These are phyloP conservation scores for Mormyrus iriodes DNA, from an alignment of 2,113 vertebrate species.

Conservation along the genomic window DNA sequence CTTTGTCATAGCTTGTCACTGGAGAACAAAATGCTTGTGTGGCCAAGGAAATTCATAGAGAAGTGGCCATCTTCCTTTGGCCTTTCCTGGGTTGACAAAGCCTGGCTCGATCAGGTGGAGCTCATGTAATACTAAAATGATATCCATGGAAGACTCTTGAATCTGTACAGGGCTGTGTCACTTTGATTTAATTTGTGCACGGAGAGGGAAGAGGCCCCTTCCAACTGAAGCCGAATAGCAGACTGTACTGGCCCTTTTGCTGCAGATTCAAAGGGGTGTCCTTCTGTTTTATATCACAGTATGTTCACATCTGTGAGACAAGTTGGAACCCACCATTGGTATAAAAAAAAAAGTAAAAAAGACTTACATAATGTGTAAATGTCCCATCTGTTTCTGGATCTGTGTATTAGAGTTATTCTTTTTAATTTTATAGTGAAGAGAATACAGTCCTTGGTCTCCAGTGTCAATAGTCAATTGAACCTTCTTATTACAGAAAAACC, in stretches of 20 bases:
- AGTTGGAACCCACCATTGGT: neutral
- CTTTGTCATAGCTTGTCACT: neutral
- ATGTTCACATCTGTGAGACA: slow-evolving; percentile 6
- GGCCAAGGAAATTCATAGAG: neutral
- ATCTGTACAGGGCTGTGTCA: slow-evolving; percentile 17
- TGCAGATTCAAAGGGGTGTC: slow-evolving; percentile 9
- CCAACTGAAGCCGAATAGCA: slow-evolving; percentile 22
- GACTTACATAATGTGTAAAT: neutral
- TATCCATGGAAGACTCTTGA: neutral
- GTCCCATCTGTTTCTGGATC: neutral
- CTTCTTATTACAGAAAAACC: neutral
- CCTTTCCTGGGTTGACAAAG: slow-evolving; percentile 16
- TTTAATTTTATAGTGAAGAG: neutral
- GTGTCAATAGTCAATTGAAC: no score
- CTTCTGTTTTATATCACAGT: neutral
- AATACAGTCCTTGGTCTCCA: neutral
- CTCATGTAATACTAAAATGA: slow-evolving; percentile 10
- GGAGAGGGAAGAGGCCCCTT: neutral
- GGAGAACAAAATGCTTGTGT: neutral
- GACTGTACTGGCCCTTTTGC: slow-evolving; percentile 23
- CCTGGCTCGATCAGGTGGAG: slow-evolving; percentile 7
- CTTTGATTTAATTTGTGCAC: slow-evolving; percentile 28
- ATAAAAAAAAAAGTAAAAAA: neutral
- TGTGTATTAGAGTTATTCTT: neutral
- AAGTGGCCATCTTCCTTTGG: slow-evolving; percentile 11